phyloP scores from a whole-genome alignment of 2,113 vertebrate genomes.

The Pogona vitticeps region DNA sequence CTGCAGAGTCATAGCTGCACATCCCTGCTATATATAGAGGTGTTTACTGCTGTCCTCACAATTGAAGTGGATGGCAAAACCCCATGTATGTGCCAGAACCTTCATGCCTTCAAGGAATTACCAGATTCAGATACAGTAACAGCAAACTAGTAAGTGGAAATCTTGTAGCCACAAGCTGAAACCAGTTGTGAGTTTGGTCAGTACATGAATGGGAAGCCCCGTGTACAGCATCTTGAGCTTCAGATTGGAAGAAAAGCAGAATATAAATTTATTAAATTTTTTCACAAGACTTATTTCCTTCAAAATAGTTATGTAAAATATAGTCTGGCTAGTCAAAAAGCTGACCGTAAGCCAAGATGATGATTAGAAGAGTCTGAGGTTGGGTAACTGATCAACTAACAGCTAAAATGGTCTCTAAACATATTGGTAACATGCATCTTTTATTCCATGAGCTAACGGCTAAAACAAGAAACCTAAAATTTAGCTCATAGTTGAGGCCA shows the following conservation, averaged over 20 bases:
- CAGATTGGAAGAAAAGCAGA: not conserved
- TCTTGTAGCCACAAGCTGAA: not conserved
- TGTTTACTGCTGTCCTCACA: not conserved
- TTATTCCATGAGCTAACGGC: not conserved
- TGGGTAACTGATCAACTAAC: not conserved
- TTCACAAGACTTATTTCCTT: not conserved
- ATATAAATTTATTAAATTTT: not conserved
- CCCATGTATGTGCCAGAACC: not conserved
- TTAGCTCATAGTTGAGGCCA: not conserved
- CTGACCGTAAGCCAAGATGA: not conserved
- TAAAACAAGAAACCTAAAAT: not conserved
- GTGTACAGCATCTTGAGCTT: not conserved
- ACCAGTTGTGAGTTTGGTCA: not conserved
- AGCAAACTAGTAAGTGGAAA: not conserved
- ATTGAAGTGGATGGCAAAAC: not conserved
- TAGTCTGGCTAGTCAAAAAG: not conserved
- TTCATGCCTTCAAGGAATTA: too few relatives aligned
- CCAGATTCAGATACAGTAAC: not conserved
- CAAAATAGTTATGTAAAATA: not conserved
- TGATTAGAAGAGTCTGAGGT: not conserved
- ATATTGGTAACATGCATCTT: not conserved
- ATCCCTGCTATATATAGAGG: too few relatives aligned
- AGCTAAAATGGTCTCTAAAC: not conserved
- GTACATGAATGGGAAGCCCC: not conserved
- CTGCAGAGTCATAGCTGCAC: too few relatives aligned